Conservation (phyloP, 2,888 invertebrate genomes). For the Tenthredo distinguenda region DNA sequence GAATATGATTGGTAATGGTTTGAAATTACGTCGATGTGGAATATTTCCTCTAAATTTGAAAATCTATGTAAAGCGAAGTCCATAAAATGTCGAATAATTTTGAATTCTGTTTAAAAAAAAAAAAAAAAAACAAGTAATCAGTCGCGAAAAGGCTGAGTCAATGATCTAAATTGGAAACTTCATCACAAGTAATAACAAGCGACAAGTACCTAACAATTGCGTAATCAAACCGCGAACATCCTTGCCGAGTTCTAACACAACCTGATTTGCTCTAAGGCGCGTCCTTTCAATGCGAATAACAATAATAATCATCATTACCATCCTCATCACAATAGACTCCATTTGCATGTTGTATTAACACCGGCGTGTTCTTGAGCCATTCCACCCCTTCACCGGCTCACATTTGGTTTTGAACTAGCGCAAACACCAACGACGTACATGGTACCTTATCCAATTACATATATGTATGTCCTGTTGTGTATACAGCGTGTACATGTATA, state of each 20-base stretch:
- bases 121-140: no score
- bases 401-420: slow-evolving; percentile 15
- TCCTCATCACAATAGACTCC: slow-evolving; percentile 19
- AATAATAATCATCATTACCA: slow-evolving; percentile 28
- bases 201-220: background rate
- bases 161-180: background rate
- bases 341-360: slow-evolving; percentile 33
- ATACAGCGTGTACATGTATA: background rate
- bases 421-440: slow-evolving; percentile 29
- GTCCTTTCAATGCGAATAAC: slow-evolving; percentile 18
- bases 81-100: no score
- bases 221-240: slow-evolving; percentile 25
- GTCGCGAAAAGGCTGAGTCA: no score
- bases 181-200: background rate
- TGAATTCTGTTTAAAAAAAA: no score
- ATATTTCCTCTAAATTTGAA: no score
- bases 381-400: background rate
- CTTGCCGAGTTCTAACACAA: background rate
- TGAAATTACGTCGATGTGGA: no score
- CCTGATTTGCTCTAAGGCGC: slow-evolving; percentile 28
- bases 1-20: no score
- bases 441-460: slow-evolving; percentile 31
- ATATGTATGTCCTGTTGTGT: background rate
- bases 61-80: no score
- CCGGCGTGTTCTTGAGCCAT: background rate